phyloP scores from a whole-genome alignment of 2,888 invertebrate species.

The Oscheius sp. region DNA sequence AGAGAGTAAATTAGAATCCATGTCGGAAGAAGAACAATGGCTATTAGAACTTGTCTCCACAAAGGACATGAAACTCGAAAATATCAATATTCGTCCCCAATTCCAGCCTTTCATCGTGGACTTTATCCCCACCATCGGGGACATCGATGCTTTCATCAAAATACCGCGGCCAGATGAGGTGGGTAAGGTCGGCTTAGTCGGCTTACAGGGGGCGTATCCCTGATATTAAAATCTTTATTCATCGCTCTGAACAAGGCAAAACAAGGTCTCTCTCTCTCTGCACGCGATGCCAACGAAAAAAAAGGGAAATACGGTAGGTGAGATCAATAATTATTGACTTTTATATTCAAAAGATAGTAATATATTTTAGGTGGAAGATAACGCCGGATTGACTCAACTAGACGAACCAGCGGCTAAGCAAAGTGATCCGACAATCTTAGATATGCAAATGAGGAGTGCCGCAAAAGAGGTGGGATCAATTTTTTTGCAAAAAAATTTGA shows the following conservation, averaged over 20 bases:
- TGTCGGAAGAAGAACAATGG: constrained; percentile 25
- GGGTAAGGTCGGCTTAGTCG: neutral
- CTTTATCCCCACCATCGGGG: constrained; percentile 95
- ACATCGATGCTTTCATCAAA: constrained; percentile 97
- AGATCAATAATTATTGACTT: neutral
- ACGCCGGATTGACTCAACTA: constrained; percentile 61
- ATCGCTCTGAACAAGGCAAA: neutral
- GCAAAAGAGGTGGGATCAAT: constrained; percentile 73
- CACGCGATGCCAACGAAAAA: constrained; percentile 23
- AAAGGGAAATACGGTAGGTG: no score
- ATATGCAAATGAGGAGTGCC: constrained; percentile 84
- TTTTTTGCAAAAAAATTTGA: neutral
- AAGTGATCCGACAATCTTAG: constrained; percentile 91
- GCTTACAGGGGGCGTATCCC: neutral
- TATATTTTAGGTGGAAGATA: constrained; percentile 63
- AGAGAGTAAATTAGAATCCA: neutral
- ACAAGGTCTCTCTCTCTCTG: no score
- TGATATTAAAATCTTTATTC: neutral
- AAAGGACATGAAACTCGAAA: neutral
- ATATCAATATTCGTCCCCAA: constrained; percentile 79
- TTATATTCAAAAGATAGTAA: neutral
- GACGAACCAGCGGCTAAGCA: constrained; percentile 96
- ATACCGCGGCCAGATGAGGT: constrained; percentile 79
- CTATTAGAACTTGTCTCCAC: constrained; percentile 19
- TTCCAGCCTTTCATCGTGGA: constrained; percentile 94